These are phyloP conservation scores for Gryon sp. DNA, from an alignment of 1,140 invertebrate species.

Conservation along the genomic window DNA sequence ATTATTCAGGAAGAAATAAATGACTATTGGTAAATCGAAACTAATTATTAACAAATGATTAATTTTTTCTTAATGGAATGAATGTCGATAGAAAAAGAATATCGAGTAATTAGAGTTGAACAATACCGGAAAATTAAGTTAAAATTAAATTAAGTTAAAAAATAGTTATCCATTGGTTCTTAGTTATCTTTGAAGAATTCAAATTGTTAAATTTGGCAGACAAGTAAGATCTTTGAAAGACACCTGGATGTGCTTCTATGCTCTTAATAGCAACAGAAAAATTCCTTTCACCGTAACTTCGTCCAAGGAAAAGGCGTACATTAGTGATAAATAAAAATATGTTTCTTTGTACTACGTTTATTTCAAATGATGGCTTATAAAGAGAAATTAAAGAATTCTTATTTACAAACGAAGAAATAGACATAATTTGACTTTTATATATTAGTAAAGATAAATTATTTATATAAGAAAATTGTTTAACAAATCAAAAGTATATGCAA, in stretches of 20 bases:
- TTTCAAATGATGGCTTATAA: constrained; percentile 12
- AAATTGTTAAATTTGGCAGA: constrained; percentile 23
- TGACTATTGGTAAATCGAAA: constrained; percentile 18
- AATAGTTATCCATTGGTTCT: neutral
- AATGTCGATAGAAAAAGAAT: constrained; percentile 5
- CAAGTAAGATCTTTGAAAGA: constrained; percentile 25
- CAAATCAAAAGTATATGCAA: too few species aligned
- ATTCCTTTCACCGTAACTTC: constrained; percentile 42
- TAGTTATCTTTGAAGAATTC: too few species aligned
- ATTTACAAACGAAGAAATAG: too few species aligned
- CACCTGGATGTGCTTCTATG: constrained; percentile 33
- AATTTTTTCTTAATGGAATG: constrained; percentile 12
- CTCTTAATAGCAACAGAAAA: constrained; percentile 39
- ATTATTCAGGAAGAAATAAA: constrained; percentile 11
- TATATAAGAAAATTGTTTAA: too few species aligned
- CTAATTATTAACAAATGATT: constrained; percentile 28
- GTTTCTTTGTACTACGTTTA: constrained; percentile 12
- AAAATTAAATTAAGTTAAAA: neutral
- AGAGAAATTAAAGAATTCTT: neutral
- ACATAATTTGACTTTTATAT: too few species aligned
- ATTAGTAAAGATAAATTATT: too few species aligned
- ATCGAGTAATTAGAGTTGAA: constrained; percentile 3
- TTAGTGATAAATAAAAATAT: constrained; percentile 13
- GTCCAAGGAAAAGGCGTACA: constrained; percentile 27
- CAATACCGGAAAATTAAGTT: too few species aligned